Evolutionary conservation across 2,797 vertebrate species (phyloP), one percentile per base, ranked within the genome.

Genomic region (Pipistrellus pygmaeus): DNA sequence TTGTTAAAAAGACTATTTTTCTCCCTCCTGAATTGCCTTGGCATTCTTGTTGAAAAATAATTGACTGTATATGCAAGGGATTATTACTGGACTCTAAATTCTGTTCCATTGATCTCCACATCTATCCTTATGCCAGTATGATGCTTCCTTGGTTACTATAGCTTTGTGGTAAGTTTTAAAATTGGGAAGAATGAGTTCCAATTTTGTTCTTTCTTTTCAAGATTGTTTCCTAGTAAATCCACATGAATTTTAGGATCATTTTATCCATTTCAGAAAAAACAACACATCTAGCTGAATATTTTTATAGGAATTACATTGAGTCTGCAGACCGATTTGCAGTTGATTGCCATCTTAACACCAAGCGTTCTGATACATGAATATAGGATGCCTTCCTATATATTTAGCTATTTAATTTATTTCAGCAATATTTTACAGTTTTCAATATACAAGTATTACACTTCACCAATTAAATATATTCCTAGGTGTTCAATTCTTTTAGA

Each of bases 171-270:
- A 78, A 76, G 55, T 82, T 85, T 69, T 48, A n/a, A 90, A 90
- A 82, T 76, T 77, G 41, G 57, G 8, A 76, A 64, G 30, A 71
- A 83, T n/a, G 30, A 62, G 68, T 38, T 90, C 46, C 35, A 80
- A 72, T 71, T 90, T 85, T 84, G 48, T 66, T 91, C 46, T 84
- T 83, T 23, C 35, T 20, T 86, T 93, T 90, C 32, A 71, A 83
- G 35, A 90, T 71, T 76, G 12, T 62, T 75, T 95, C 6, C 8
- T 86, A 82, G 72, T 75, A 76, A 71, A 78, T 86, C 20, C 30
- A 77, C 44, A 32, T 82, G 44, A 86, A 64, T 46, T 91, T 91
- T 76, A 71, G 32, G 6, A 94, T 55, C 8, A 51, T 35, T 41
- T 35, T 82, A 87, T 73, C 64, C 2, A 66, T 85, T 93, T 88